Conservation (phyloP, 2,113 vertebrate genomes). For the Pyrgilauda ruficollis region DNA sequence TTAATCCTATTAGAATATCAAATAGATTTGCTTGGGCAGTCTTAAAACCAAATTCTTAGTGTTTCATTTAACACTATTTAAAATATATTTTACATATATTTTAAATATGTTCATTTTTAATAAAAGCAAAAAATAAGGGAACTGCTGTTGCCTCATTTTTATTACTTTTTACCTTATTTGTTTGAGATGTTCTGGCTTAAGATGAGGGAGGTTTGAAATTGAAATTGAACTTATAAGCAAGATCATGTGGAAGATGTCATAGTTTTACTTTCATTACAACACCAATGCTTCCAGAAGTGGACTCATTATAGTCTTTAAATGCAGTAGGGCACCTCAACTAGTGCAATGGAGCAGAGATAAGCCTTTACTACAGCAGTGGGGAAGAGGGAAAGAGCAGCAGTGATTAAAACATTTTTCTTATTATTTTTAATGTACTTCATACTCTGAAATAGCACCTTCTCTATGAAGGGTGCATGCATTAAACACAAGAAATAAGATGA, state of each 20-base stretch:
- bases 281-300: not conserved
- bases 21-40: not conserved
- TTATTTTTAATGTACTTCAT: not conserved
- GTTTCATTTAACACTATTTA: not conserved
- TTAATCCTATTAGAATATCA: not conserved
- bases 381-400: fast-evolving
- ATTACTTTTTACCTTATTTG: not conserved
- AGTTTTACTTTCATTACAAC: not conserved
- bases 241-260: not conserved
- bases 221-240: not conserved
- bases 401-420: not conserved
- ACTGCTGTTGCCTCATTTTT: fast-evolving
- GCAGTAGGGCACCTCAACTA: not conserved
- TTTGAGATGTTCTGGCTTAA: not conserved
- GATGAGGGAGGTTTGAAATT: not conserved
- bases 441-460: not conserved
- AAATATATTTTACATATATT: not conserved
- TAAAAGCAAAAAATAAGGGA: not conserved
- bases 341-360: not conserved
- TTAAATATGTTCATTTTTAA: not conserved
- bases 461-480: not conserved
- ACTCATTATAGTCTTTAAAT: not conserved
- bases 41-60: not conserved
- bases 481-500: not conserved
- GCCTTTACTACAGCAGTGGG: not conserved